Conservation (phyloP, 2,797 vertebrate species). For the Selene dorsalis region DNA sequence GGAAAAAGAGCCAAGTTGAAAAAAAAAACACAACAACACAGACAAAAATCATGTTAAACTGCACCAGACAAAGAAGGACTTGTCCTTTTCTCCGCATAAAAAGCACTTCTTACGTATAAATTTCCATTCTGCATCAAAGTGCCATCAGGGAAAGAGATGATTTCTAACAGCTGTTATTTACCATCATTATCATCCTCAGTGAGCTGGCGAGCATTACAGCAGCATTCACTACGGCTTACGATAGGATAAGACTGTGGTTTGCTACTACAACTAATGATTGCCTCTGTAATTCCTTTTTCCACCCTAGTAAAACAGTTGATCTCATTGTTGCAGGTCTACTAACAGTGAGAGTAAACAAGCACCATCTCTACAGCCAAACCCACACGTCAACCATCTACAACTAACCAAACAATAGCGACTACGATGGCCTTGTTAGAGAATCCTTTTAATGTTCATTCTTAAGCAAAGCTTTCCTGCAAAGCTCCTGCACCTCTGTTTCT, state of each 20-base stretch:
- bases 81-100: slow-evolving; percentile 3
- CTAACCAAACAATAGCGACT: slow-evolving; percentile 32
- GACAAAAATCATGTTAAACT: slow-evolving; percentile 3
- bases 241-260: slow-evolving; percentile 24
- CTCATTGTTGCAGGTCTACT: slow-evolving; percentile 44
- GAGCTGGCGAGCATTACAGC: slow-evolving; percentile 17
- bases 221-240: slow-evolving; percentile 5
- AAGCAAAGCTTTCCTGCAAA: slow-evolving; percentile 17
- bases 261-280: slow-evolving; percentile 41
- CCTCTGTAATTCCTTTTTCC: slow-evolving; percentile 50
- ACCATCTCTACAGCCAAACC: slow-evolving; percentile 4
- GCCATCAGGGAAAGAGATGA: slow-evolving; percentile 18
- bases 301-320: slow-evolving; percentile 53
- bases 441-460: slow-evolving; percentile 1
- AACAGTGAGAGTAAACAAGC: slow-evolving; percentile 9
- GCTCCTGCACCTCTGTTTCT: not conserved
- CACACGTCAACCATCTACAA: slow-evolving; percentile 26
- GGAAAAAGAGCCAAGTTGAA: not conserved
- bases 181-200: slow-evolving; percentile 26
- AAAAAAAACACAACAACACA: not conserved
- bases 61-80: not conserved
- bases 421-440: slow-evolving; percentile 2
- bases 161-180: slow-evolving; percentile 41
- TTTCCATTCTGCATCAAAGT: slow-evolving; percentile 19
- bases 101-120: slow-evolving; percentile 13